Percentiles rank a stretch among this genome's conserved stretches.
phyloP scores from a whole-genome alignment of 2,797 vertebrate genomes.

The Spheniscus humboldti region DNA sequence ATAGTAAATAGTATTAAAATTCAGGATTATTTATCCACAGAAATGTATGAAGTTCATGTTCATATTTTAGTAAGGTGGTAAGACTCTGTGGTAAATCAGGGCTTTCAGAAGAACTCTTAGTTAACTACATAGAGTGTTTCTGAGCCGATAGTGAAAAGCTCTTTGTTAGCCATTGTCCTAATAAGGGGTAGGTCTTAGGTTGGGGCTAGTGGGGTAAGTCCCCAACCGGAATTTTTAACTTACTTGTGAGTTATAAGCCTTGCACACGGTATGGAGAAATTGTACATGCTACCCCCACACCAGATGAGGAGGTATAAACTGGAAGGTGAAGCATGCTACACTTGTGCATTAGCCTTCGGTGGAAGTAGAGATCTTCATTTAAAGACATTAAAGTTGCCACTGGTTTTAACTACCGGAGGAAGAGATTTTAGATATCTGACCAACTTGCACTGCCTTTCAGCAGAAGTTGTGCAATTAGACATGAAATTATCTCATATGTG shows the following conservation, averaged over 20 bases:
- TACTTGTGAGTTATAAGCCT: neutral
- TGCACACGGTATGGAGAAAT: neutral
- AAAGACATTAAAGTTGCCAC: neutral
- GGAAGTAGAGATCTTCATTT: neutral
- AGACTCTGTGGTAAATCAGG: neutral
- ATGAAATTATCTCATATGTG: neutral
- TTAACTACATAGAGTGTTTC: neutral
- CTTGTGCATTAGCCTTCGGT: neutral
- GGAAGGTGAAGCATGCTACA: neutral
- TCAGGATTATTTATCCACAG: neutral
- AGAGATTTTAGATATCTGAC: neutral
- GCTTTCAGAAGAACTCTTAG: neutral
- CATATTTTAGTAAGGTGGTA: neutral
- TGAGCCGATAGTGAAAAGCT: neutral
- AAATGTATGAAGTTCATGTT: neutral
- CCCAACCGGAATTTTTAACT: neutral
- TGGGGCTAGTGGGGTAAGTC: neutral
- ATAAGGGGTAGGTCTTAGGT: neutral
- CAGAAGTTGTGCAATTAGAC: neutral
- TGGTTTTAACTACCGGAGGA: neutral
- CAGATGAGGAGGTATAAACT: neutral
- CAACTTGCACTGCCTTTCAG: neutral
- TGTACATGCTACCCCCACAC: neutral
- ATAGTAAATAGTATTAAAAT: neutral
- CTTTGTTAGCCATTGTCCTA: neutral